Evolutionary conservation across 2,113 vertebrate genomes (phyloP).

Genomic region (Clinocottus analis): DNA sequence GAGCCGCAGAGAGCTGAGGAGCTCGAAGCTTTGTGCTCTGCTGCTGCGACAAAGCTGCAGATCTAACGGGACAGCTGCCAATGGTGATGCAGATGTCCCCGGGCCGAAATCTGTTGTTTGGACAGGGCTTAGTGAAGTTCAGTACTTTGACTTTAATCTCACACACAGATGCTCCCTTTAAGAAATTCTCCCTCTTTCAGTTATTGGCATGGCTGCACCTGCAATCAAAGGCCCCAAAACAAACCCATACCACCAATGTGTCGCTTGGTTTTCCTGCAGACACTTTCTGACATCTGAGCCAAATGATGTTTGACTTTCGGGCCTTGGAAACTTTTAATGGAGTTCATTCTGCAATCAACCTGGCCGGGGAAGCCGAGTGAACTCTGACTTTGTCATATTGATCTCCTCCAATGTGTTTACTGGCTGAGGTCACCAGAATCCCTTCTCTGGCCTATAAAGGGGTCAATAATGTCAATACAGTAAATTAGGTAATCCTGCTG

Average conservation of each 20-base stretch:
- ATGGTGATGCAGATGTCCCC: slow-evolving; percentile 38
- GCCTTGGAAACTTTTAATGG: slow-evolving; percentile 76
- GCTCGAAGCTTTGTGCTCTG: slow-evolving; percentile 2
- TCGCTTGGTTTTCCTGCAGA: slow-evolving; percentile 48
- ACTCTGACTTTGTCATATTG: slow-evolving; percentile 82
- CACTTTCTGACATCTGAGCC: slow-evolving; percentile 59
- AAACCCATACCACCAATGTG: slow-evolving; percentile 61
- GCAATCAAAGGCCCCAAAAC: slow-evolving; percentile 72
- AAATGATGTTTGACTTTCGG: slow-evolving; percentile 82
- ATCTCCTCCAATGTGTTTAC: slow-evolving; percentile 73
- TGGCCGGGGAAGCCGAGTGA: slow-evolving; percentile 71
- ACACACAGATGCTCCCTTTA: slow-evolving; percentile 39
- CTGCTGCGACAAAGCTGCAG: slow-evolving; percentile 22
- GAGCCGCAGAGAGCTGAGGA: slow-evolving; percentile 4
- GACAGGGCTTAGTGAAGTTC: slow-evolving; percentile 47
- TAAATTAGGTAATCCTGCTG: slow-evolving; percentile 85
- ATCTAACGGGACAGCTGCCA: slow-evolving; percentile 62
- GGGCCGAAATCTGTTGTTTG: slow-evolving; percentile 16
- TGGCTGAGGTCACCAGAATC: slow-evolving; percentile 80
- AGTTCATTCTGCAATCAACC: slow-evolving; percentile 79
- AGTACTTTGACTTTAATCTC: slow-evolving; percentile 61
- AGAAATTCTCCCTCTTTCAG: slow-evolving; percentile 44
- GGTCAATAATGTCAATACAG: slow-evolving; percentile 85
- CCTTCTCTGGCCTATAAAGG: slow-evolving; percentile 61
- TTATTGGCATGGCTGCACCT: slow-evolving; percentile 62